Conservation (phyloP, 2,888 invertebrate species). For the Eupithecia abbreviata region DNA sequence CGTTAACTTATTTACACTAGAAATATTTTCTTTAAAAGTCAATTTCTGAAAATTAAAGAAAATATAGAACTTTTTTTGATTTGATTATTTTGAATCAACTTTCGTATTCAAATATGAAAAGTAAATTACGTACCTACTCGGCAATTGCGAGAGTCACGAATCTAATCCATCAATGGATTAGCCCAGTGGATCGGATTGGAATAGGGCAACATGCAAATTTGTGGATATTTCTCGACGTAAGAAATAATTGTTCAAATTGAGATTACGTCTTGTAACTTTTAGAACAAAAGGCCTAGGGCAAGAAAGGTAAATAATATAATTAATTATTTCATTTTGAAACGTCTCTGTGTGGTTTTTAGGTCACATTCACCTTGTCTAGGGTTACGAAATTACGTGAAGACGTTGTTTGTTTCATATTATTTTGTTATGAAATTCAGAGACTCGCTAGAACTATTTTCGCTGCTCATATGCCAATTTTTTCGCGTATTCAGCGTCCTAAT, state of each 20-base stretch:
- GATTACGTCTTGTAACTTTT: not conserved
- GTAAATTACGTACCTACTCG: too few species aligned
- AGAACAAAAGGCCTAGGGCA: not conserved
- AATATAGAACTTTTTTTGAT: too few species aligned
- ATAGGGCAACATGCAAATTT: not conserved
- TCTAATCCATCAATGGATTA: not conserved
- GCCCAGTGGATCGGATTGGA: not conserved
- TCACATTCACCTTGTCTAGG: constrained; percentile 6
- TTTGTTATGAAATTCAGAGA: not conserved
- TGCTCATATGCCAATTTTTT: not conserved
- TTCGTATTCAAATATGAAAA: too few species aligned
- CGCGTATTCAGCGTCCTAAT: not conserved
- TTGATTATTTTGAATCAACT: too few species aligned
- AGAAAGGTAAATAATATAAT: not conserved
- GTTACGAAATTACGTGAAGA: not conserved
- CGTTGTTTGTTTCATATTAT: not conserved
- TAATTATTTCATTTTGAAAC: not conserved
- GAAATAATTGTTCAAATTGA: not conserved
- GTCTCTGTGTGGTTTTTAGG: not conserved
- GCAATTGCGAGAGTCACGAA: not conserved
- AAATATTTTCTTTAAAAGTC: too few species aligned
- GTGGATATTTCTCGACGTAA: not conserved
- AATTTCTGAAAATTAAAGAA: not conserved
- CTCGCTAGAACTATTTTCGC: not conserved
- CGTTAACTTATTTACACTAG: too few species aligned